phyloP scores from a whole-genome alignment of 1,140 invertebrate genomes.

The Leptinotarsa lineolata region DNA sequence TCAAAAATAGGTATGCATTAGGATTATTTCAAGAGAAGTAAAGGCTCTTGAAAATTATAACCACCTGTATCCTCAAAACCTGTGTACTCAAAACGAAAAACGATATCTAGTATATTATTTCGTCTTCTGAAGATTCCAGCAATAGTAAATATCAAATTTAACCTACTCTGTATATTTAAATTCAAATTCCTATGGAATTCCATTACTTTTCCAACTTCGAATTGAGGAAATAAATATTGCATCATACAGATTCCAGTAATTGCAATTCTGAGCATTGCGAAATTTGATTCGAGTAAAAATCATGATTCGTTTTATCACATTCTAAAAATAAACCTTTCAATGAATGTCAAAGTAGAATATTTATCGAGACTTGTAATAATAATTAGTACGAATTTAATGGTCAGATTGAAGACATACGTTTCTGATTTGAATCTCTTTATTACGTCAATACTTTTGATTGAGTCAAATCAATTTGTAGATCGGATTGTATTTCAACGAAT shows the following conservation, averaged over 20 bases:
- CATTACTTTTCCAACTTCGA: not conserved
- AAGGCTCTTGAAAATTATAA: too few relatives aligned
- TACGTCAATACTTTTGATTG: slow-evolving; percentile 37
- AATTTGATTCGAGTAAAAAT: slow-evolving; percentile 20
- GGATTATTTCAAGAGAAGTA: too few relatives aligned
- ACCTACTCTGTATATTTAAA: not conserved
- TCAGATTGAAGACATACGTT: slow-evolving; percentile 27
- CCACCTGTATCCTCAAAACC: too few relatives aligned
- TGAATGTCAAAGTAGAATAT: slow-evolving; percentile 17
- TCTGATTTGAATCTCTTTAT: slow-evolving; percentile 34
- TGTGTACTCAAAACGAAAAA: too few relatives aligned
- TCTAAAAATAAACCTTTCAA: slow-evolving; percentile 25
- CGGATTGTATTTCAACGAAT: slow-evolving; percentile 26
- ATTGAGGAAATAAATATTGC: slow-evolving; percentile 3
- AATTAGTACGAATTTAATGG: slow-evolving; percentile 25
- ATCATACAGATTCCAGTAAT: slow-evolving; percentile 1
- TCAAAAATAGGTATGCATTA: too few relatives aligned
- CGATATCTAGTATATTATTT: too few relatives aligned
- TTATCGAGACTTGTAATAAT: slow-evolving; percentile 16
- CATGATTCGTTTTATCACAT: slow-evolving; percentile 18
- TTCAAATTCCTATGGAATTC: not conserved
- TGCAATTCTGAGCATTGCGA: slow-evolving; percentile 19
- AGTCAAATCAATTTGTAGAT: slow-evolving; percentile 4
- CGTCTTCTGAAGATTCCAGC: too few relatives aligned
- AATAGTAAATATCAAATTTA: not conserved